These are phyloP conservation scores for Capromys pilorides DNA, from an alignment of 2,797 vertebrate genomes.

Conservation along the genomic window DNA sequence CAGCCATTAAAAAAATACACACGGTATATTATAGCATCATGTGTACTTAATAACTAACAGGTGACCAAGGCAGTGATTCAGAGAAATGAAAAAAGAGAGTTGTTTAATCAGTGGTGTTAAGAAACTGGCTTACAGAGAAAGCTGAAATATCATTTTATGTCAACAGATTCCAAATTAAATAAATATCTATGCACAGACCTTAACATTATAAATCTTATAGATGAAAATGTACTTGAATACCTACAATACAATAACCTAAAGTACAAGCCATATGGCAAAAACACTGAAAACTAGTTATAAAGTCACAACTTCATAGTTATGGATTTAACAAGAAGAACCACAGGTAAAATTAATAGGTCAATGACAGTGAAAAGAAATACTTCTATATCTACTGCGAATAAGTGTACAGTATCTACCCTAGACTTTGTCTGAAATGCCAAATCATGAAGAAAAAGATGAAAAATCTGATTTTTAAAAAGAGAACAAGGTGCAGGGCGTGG, in stretches of 20 bases:
- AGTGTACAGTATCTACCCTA: neutral
- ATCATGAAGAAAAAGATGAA: neutral
- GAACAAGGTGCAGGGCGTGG: neutral
- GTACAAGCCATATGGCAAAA: neutral
- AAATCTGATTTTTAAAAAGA: neutral
- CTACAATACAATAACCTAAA: neutral
- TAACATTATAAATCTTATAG: neutral
- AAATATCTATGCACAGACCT: neutral
- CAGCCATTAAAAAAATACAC: neutral
- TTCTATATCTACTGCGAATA: neutral
- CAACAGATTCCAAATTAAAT: neutral
- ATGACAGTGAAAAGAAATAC: neutral
- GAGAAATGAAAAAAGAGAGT: neutral
- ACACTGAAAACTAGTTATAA: neutral
- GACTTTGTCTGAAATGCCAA: neutral
- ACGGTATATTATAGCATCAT: neutral
- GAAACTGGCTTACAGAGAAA: neutral
- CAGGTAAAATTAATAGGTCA: neutral
- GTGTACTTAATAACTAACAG: neutral
- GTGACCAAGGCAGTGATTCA: neutral
- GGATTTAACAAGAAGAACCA: neutral
- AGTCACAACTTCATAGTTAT: neutral
- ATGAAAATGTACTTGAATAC: neutral
- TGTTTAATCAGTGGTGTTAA: neutral
- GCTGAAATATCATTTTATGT: neutral